These are phyloP conservation scores for Zaprionus lachaisei DNA, from an alignment of 1,140 invertebrate genomes.

Conservation along the genomic window DNA sequence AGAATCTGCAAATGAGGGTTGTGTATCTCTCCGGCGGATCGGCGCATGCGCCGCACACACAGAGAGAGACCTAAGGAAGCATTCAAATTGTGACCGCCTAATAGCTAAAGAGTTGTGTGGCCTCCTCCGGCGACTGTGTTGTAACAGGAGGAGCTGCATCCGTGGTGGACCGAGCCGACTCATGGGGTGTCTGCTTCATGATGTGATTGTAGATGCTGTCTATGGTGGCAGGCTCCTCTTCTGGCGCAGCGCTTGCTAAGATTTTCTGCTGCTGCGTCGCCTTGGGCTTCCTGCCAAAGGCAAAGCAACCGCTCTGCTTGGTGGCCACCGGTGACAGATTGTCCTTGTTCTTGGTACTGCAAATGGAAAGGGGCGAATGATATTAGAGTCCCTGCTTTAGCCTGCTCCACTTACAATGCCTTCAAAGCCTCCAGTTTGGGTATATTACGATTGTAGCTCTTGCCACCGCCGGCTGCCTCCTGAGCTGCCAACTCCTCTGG, in stretches of 20 bases:
- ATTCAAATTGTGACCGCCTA: constrained; percentile 27
- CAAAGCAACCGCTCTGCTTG: constrained; percentile 76
- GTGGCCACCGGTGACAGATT: constrained; percentile 78
- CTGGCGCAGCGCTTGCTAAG: background rate
- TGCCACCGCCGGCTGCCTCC: constrained; percentile 77
- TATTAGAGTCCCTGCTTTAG: too few species aligned
- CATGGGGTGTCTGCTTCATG: constrained; percentile 41
- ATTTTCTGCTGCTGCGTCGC: constrained; percentile 21
- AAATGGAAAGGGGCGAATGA: constrained; percentile 6
- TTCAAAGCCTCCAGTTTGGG: constrained; percentile 80
- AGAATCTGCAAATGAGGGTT: constrained; percentile 38
- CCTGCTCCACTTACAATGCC: constrained; percentile 56
- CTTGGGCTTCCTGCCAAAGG: constrained; percentile 74
- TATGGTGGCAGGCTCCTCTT: constrained; percentile 45
- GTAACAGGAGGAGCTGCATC: constrained; percentile 8
- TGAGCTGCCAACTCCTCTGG: constrained; percentile 84
- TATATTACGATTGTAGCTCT: constrained; percentile 75
- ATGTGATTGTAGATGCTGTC: constrained; percentile 68
- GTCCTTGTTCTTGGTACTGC: constrained; percentile 71
- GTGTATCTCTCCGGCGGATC: constrained; percentile 20
- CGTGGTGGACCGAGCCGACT: background rate
- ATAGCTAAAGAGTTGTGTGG: background rate
- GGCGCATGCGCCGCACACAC: constrained; percentile 22
- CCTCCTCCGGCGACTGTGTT: background rate
- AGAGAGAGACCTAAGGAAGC: background rate